phyloP scores from a whole-genome alignment of 2,113 vertebrate genomes.

The Tupaia tana region DNA sequence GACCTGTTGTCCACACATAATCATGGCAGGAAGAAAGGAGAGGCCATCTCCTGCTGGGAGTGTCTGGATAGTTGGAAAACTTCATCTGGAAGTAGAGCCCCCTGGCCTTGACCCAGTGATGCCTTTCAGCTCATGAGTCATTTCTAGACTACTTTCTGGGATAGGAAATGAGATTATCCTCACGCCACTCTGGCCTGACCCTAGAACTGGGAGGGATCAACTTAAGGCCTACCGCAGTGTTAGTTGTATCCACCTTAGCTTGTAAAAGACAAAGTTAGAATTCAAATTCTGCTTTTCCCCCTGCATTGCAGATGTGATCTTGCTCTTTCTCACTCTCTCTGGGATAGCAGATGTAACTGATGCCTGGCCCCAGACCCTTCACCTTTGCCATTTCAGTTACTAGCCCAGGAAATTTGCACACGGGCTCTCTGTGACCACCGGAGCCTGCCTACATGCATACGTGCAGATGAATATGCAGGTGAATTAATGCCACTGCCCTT shows the following conservation, averaged over 20 bases:
- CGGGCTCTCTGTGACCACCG: background rate
- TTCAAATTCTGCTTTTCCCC: background rate
- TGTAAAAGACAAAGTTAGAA: background rate
- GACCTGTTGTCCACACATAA: background rate
- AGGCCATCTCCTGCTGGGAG: background rate
- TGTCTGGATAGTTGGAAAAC: background rate
- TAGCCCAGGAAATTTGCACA: background rate
- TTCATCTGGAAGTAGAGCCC: background rate
- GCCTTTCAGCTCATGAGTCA: background rate
- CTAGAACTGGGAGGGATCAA: background rate
- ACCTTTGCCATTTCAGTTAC: background rate
- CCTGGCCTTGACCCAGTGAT: fast-evolving
- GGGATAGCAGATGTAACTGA: background rate
- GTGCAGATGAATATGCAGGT: background rate
- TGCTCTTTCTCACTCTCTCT: background rate
- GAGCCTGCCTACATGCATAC: background rate
- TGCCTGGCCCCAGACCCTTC: too few species aligned
- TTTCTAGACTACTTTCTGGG: background rate
- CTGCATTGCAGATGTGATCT: background rate
- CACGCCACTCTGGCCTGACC: background rate
- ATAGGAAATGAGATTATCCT: background rate
- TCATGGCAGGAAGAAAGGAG: background rate
- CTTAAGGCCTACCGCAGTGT: background rate
- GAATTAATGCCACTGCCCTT: background rate
- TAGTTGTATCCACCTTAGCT: background rate